Percentiles rank a stretch among this genome's conserved stretches.
Evolutionary conservation across 2,113 vertebrate genomes (phyloP).

Genomic region (Fregetta grallaria): DNA sequence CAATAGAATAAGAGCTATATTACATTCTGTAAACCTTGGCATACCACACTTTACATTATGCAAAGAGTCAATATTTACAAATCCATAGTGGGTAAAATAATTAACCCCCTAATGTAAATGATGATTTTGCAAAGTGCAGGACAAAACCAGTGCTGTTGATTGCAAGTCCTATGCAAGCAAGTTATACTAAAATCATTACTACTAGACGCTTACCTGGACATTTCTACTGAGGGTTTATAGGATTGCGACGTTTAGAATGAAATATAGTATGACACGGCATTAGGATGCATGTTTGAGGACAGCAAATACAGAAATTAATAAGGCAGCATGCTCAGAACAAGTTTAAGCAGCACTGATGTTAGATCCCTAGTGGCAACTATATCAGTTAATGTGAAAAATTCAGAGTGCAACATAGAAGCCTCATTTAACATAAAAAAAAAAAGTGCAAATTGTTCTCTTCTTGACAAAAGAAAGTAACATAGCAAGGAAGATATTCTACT

Average conservation of each 20-base stretch:
- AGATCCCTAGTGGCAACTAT: constrained; percentile 70
- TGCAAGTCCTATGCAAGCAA: constrained; percentile 71
- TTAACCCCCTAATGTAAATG: constrained; percentile 55
- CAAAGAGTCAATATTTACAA: constrained; percentile 89
- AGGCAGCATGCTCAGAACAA: constrained; percentile 81
- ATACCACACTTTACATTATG: constrained; percentile 88
- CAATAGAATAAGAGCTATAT: constrained; percentile 82
- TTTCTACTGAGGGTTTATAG: constrained; percentile 63
- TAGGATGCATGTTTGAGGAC: constrained; percentile 59
- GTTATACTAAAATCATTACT: constrained; percentile 64
- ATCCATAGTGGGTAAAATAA: constrained; percentile 70
- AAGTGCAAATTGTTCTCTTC: constrained; percentile 94
- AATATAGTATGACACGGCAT: constrained; percentile 26
- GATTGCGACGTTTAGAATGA: constrained; percentile 68
- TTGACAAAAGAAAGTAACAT: constrained; percentile 74
- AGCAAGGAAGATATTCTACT: constrained; percentile 75
- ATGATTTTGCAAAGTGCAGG: constrained; percentile 81
- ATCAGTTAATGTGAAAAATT: constrained; percentile 74
- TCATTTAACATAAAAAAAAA: constrained; percentile 78
- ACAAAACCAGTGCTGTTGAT: constrained; percentile 74
- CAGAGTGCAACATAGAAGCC: constrained; percentile 84
- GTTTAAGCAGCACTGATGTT: constrained; percentile 75
- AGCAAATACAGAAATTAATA: constrained; percentile 72
- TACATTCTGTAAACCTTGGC: constrained; percentile 95
- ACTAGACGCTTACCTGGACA: constrained; percentile 64